Conservation (phyloP, 2,113 vertebrate species). For the Macrotis lagotis region DNA sequence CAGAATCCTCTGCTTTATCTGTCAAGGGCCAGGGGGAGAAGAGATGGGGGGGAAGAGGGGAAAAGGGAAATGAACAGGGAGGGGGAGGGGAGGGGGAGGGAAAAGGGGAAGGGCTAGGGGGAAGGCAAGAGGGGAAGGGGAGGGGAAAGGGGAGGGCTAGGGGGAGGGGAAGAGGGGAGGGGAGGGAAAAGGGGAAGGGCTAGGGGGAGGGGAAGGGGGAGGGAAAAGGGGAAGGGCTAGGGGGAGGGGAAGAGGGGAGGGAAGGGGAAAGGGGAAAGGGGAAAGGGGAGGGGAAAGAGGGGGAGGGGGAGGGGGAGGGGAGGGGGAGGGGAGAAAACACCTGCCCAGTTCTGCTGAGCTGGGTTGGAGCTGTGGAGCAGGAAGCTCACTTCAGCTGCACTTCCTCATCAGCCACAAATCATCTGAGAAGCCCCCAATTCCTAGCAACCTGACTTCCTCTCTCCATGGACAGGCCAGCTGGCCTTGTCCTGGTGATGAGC, state of each 20-base stretch:
- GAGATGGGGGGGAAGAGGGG: too few relatives aligned
- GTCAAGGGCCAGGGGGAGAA: conserved; percentile 42
- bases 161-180: too few relatives aligned
- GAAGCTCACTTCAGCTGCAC: not conserved
- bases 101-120: not conserved
- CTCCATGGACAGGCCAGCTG: not conserved
- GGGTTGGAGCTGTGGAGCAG: not conserved
- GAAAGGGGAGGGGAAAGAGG: too few relatives aligned
- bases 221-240: conserved; percentile 2
- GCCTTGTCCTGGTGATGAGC: not conserved
- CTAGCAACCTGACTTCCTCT: not conserved
- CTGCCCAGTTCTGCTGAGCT: not conserved
- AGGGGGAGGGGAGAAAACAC: not conserved
- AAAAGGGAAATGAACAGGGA: too few relatives aligned
- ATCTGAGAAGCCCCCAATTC: not conserved
- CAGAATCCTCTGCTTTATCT: conserved; percentile 51
- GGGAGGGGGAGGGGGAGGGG: not conserved
- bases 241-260: too few relatives aligned
- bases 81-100: too few relatives aligned
- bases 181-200: not conserved
- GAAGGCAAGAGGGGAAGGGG: too few relatives aligned
- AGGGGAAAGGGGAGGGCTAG: too few relatives aligned
- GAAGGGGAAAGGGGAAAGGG: too few relatives aligned
- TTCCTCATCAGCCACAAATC: not conserved
- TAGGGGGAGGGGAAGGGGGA: not conserved